Evolutionary conservation across 2,113 vertebrate genomes (phyloP).

Genomic region (Aegithalos caudatus): DNA sequence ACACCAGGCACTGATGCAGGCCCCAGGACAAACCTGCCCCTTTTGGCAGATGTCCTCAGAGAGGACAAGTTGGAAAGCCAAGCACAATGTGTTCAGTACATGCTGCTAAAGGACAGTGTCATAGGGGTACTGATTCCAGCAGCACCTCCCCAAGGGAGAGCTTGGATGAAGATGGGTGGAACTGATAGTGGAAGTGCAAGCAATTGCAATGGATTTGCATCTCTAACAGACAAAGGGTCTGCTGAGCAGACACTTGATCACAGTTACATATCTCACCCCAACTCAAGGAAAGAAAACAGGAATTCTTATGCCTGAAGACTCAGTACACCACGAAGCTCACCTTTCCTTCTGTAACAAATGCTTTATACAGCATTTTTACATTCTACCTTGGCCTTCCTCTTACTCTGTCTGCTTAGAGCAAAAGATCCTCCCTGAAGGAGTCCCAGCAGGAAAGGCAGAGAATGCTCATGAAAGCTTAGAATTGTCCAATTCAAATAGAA

Average conservation of each 20-base stretch:
- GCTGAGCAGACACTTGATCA: background rate
- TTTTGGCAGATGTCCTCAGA: background rate
- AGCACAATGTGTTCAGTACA: background rate
- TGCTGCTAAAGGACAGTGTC: background rate
- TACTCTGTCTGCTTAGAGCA: background rate
- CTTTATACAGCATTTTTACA: background rate
- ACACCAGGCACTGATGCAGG: rapidly evolving
- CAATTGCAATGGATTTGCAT: background rate
- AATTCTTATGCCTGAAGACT: background rate
- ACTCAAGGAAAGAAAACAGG: background rate
- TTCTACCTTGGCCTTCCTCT: background rate
- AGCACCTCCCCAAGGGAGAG: background rate
- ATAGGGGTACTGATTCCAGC: background rate
- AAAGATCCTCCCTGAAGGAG: background rate
- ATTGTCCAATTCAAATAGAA: background rate
- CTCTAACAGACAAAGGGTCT: background rate
- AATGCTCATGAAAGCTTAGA: background rate
- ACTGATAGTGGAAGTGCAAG: rapidly evolving
- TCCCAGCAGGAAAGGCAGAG: background rate
- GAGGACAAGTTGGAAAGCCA: background rate
- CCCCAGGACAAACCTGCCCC: background rate
- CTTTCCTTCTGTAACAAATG: background rate
- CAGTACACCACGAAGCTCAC: background rate
- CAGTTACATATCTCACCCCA: background rate
- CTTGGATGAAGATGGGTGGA: background rate